Evolutionary conservation across 2,888 invertebrate species (phyloP).

Genomic region (Scaptodrosophila latifasciaeformis): DNA sequence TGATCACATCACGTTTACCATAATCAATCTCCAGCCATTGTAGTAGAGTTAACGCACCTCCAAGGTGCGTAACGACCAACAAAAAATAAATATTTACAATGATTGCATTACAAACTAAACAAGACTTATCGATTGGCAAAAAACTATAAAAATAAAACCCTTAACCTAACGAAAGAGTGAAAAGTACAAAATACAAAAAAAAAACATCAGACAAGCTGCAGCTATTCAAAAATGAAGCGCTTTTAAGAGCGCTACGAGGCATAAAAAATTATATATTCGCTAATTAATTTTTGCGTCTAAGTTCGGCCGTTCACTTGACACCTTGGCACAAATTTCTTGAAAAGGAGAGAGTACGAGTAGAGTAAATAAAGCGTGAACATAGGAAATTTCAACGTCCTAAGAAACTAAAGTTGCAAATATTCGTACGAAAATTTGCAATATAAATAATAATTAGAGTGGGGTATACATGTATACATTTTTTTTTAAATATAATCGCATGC

Average conservation of each 20-base stretch:
- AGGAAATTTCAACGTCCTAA: constrained; percentile 55
- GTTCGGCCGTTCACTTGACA: constrained; percentile 41
- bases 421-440: constrained; percentile 37
- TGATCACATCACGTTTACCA: constrained; percentile 65
- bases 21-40: constrained; percentile 35
- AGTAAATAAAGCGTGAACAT: constrained; percentile 44
- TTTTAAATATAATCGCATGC: constrained; percentile 48
- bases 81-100: constrained; percentile 67
- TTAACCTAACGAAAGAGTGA: no score
- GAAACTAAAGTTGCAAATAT: constrained; percentile 48
- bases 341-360: constrained; percentile 7
- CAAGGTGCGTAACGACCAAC: constrained; percentile 35
- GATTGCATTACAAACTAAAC: constrained; percentile 43
- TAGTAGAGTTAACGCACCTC: constrained; percentile 22
- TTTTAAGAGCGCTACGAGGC: constrained; percentile 41
- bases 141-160: constrained; percentile 27
- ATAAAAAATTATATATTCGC: constrained; percentile 39
- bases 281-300: constrained; percentile 30
- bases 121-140: constrained; percentile 35
- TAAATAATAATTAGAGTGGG: constrained; percentile 16
- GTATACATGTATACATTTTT: constrained; percentile 28
- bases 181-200: constrained; percentile 29
- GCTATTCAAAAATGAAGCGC: constrained; percentile 47
- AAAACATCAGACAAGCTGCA: constrained; percentile 54
- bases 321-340: constrained; percentile 52